Evolutionary conservation across 2,888 invertebrate species (phyloP).

Genomic region (Rotaria sp.): DNA sequence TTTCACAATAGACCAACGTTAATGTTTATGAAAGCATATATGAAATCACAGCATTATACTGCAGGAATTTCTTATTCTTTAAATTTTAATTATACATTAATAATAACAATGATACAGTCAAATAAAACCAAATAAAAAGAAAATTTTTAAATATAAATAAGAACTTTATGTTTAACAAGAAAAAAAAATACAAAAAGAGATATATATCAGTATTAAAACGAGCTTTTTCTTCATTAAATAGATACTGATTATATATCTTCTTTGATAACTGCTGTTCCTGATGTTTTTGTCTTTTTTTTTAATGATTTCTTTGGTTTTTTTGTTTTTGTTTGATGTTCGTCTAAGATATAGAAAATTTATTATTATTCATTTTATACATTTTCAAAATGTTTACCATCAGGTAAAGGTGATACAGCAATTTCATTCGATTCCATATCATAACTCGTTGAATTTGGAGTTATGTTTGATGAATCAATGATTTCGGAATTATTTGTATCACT

Average conservation of each 20-base stretch:
- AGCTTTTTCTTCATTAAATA: neutral
- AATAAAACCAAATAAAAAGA: neutral
- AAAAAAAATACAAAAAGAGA: neutral
- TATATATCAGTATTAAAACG: neutral
- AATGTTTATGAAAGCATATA: too few species aligned
- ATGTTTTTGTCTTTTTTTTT: neutral
- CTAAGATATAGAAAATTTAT: neutral
- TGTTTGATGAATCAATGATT: neutral
- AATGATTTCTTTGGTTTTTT: neutral
- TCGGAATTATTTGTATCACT: neutral
- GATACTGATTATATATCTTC: neutral
- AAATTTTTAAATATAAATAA: neutral
- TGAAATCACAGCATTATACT: too few species aligned
- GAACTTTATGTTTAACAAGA: neutral
- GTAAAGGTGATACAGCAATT: neutral
- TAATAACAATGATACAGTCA: neutral
- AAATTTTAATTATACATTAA: too few species aligned
- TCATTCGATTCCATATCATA: neutral
- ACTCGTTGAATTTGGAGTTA: neutral
- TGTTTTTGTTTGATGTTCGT: neutral
- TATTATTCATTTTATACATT: too few species aligned
- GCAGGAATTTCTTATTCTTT: too few species aligned
- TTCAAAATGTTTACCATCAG: neutral
- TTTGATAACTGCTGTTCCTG: neutral
- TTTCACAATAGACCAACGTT: neutral